Percentiles rank a stretch among this genome's conserved stretches.
Conservation (phyloP, 2,797 vertebrate genomes). For the Eupleurogrammus muticus region DNA sequence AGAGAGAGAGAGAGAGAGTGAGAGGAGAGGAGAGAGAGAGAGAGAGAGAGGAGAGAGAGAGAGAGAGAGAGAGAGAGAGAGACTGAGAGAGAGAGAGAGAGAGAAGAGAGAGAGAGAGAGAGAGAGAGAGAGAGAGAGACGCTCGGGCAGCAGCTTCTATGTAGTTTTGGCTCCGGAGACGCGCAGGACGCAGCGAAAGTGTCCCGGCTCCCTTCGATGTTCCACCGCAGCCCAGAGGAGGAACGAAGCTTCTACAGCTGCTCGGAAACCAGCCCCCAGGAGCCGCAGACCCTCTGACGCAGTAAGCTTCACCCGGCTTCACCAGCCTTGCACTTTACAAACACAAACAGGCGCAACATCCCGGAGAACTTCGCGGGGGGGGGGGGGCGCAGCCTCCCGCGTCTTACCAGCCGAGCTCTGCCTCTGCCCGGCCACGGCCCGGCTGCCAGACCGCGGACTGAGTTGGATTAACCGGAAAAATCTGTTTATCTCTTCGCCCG, state of each 20-base stretch:
- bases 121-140: slow-evolving; percentile 18
- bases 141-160: slow-evolving; percentile 24
- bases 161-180: slow-evolving; percentile 65
- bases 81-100: slow-evolving; percentile 15
- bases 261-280: slow-evolving; percentile 36
- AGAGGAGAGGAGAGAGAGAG: slow-evolving; percentile 23
- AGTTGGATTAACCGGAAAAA: slow-evolving; percentile 28
- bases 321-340: slow-evolving; percentile 12
- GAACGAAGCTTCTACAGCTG: slow-evolving; percentile 56
- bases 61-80: slow-evolving; percentile 13
- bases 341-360: not conserved
- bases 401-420: slow-evolving; percentile 7
- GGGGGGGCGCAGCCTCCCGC: slow-evolving; percentile 12
- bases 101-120: slow-evolving; percentile 12
- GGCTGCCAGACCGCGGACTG: slow-evolving; percentile 12
- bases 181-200: slow-evolving; percentile 61
- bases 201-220: slow-evolving; percentile 63
- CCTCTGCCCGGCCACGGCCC: slow-evolving; percentile 35
- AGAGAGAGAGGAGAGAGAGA: slow-evolving; percentile 6
- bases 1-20: slow-evolving; percentile 17
- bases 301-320: slow-evolving; percentile 28
- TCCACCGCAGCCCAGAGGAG: slow-evolving; percentile 61
- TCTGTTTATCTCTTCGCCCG: not conserved
- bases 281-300: slow-evolving; percentile 28
- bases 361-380: slow-evolving; percentile 10